Conservation (phyloP, 53 echinoderm and acorn worm genomes). For the Antedon mediterranea region DNA sequence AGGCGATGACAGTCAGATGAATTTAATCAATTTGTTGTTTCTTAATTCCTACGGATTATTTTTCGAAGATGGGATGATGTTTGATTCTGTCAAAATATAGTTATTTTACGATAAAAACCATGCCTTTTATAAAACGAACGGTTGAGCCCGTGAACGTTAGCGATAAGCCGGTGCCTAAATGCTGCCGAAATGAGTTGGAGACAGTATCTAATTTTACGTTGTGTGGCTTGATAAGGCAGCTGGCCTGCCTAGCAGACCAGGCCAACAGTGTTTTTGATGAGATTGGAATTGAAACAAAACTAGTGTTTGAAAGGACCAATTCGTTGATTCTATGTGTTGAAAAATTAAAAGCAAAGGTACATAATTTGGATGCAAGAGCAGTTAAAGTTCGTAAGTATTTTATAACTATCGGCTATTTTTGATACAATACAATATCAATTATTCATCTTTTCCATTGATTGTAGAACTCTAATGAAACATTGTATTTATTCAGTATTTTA, state of each 20-base stretch:
- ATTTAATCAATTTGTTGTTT: too few relatives aligned
- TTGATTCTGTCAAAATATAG: background rate
- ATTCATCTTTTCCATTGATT: too few relatives aligned
- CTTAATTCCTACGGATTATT: background rate
- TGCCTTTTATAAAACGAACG: constrained; percentile 89
- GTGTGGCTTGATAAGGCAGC: constrained; percentile 72
- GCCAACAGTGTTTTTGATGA: constrained; percentile 83
- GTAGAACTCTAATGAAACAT: too few relatives aligned
- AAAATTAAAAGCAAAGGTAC: constrained; percentile 45
- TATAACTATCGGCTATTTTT: too few relatives aligned
- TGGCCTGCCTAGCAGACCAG: constrained; percentile 68
- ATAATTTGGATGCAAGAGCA: constrained; percentile 73
- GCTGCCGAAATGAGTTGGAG: constrained; percentile 67
- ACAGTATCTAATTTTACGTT: constrained; percentile 51
- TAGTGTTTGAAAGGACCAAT: constrained; percentile 51
- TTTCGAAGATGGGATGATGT: background rate
- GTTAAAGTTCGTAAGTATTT: constrained; percentile 99
- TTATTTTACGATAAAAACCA: constrained; percentile 11
- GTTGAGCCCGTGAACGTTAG: constrained; percentile 73
- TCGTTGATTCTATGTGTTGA: constrained; percentile 27
- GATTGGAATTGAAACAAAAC: constrained; percentile 46
- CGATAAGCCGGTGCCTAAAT: constrained; percentile 58
- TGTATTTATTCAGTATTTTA: too few relatives aligned
- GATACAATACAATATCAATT: too few relatives aligned
- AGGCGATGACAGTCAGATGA: too few relatives aligned